Conservation (phyloP, 2,113 vertebrate genomes). For the Campylomormyrus numenius region DNA sequence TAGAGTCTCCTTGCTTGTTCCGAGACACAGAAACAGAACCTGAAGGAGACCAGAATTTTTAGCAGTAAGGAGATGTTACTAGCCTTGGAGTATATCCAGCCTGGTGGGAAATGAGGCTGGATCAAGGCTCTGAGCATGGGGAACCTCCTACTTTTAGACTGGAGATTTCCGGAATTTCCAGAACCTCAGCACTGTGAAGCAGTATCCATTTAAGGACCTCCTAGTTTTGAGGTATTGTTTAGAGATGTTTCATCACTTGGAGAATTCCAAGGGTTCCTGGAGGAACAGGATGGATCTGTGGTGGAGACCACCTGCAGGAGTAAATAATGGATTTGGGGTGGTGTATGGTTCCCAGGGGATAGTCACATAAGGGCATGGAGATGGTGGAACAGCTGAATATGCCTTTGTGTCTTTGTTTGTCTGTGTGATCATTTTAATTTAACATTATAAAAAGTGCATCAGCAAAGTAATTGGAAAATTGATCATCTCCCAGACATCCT, state of each 20-base stretch:
- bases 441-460: neutral
- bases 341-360: neutral
- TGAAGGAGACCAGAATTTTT: neutral
- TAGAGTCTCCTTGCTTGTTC: neutral
- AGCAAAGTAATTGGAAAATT: neutral
- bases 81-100: neutral
- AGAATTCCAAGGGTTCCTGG: neutral
- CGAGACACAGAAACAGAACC: neutral
- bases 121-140: neutral
- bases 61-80: neutral
- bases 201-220: neutral
- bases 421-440: neutral
- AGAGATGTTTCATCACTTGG: neutral
- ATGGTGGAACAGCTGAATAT: neutral
- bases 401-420: neutral
- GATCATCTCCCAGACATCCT: neutral
- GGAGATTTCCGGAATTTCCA: neutral
- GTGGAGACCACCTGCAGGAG: neutral
- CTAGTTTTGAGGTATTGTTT: neutral
- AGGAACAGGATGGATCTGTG: neutral
- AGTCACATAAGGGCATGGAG: neutral
- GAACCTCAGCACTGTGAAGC: neutral
- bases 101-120: neutral
- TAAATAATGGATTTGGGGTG: neutral
- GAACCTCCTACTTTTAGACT: neutral